Base-by-base conservation (phyloP, 2,888 invertebrate species). In the Spatulosminthurus flaviceps region DNA sequence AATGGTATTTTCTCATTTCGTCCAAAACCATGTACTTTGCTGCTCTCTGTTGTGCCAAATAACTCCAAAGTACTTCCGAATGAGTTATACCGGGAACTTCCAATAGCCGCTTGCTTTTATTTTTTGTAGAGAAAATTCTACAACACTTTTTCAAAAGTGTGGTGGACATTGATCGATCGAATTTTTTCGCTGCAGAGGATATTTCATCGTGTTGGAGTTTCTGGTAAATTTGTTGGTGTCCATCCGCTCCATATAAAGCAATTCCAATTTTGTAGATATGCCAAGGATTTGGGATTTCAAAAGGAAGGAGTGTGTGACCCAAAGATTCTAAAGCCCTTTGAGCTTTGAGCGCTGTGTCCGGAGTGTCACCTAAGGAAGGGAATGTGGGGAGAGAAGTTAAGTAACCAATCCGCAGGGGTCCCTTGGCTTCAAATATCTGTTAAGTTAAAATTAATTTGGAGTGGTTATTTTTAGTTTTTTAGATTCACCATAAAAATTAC, bases 61-160 rank as follows among this genome's bases (percentile, higher is more conserved):
- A 80, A 61, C 82, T 82, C 83, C 83, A 84, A 22, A 84, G 70
- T 9, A 83, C 83, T 13, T 69, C 67, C 0, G 84, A 82, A n/a
- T 78, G 74, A 16, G 60, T 67, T 28, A 81, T 81, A 21, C 82
- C 82, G 34, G 81, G 81, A 41, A 41, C 13, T 13, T 13, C 82
- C 82, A 69, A 84, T 81, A 60, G 60, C 19, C 24, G 21, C 0
- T 60, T 11, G n/a, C n/a, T 41, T 41, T 13, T 13, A n/a, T n/a
- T n/a, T n/a, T n/a, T n/a, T n/a, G n/a, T n/a, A n/a, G n/a, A n/a
- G n/a, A n/a, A n/a, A n/a, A n/a, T n/a, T n/a, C n/a, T n/a, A n/a
- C n/a, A n/a, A n/a, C n/a, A n/a, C n/a, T n/a, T n/a, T n/a, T n/a
- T n/a, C n/a, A n/a, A n/a, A n/a, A n/a, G n/a, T n/a, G n/a, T n/a